These are phyloP conservation scores for Acarapis woodi DNA, from an alignment of 1,140 invertebrate genomes.

Conservation along the genomic window DNA sequence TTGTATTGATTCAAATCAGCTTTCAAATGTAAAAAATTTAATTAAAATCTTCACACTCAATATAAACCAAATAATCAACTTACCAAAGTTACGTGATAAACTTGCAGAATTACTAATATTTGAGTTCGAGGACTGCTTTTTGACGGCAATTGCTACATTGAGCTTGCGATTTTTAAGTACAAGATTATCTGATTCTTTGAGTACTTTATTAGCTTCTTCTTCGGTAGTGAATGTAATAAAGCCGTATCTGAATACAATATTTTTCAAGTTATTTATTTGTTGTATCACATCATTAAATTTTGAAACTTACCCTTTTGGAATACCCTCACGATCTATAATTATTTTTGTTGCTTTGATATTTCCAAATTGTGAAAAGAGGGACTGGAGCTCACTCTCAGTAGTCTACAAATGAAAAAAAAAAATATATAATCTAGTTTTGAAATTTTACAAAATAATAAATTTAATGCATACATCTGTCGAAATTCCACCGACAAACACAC, in stretches of 20 bases:
- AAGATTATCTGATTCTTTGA: constrained; percentile 27
- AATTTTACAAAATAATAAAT: background rate
- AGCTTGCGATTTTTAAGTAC: constrained; percentile 48
- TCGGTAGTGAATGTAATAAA: constrained; percentile 84
- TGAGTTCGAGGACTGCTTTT: constrained; percentile 48
- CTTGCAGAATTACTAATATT: too few species aligned
- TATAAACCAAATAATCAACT: too few species aligned
- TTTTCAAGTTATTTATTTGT: background rate
- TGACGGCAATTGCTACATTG: constrained; percentile 65
- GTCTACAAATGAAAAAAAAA: constrained; percentile 7
- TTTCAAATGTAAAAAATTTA: too few species aligned
- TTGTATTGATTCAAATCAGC: too few species aligned
- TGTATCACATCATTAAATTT: background rate
- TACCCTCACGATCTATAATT: constrained; percentile 65
- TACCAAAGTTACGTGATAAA: too few species aligned
- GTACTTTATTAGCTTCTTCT: constrained; percentile 44
- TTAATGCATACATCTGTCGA: constrained; percentile 26
- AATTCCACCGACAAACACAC: constrained; percentile 82
- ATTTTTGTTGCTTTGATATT: constrained; percentile 77
- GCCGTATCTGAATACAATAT: constrained; percentile 26
- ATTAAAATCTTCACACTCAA: too few species aligned
- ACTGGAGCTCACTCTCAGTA: constrained; percentile 20
- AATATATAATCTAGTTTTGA: constrained; percentile 2
- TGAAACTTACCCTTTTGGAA: constrained; percentile 43
- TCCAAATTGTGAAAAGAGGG: constrained; percentile 31